These are phyloP conservation scores for Drosophila ironensis DNA, from an alignment of 1,140 invertebrate genomes.

Conservation along the genomic window DNA sequence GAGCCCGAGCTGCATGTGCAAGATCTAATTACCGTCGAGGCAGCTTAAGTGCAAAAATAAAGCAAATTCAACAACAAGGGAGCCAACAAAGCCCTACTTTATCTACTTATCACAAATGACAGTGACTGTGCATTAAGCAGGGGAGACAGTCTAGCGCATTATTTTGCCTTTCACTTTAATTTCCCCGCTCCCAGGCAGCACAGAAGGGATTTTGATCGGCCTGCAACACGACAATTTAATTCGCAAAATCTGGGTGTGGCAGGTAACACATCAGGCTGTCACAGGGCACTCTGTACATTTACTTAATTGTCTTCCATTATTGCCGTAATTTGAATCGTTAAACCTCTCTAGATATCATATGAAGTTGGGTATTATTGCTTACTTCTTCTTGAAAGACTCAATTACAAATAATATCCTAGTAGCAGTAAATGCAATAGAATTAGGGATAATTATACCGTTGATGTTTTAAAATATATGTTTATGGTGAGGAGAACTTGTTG, in stretches of 20 bases:
- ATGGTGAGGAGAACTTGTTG: too few relatives aligned
- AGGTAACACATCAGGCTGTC: neutral
- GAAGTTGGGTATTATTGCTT: too few relatives aligned
- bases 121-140: constrained; percentile 70
- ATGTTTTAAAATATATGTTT: too few relatives aligned
- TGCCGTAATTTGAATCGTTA: too few relatives aligned
- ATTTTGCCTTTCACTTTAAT: constrained; percentile 45
- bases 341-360: too few relatives aligned
- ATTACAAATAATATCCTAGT: too few relatives aligned
- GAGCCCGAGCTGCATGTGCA: constrained; percentile 22
- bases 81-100: constrained; percentile 46
- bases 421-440: too few relatives aligned
- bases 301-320: too few relatives aligned
- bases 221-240: constrained; percentile 57
- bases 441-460: too few relatives aligned
- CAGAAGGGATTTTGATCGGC: constrained; percentile 51
- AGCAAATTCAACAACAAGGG: constrained; percentile 23
- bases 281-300: too few relatives aligned
- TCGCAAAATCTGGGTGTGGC: constrained; percentile 38
- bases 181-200: constrained; percentile 18
- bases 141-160: constrained; percentile 33
- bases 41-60: constrained; percentile 63
- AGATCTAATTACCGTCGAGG: constrained; percentile 56
- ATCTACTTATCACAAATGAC: constrained; percentile 70
- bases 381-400: too few relatives aligned